Percentiles rank a stretch among this genome's conserved stretches.
Conservation (phyloP, 2,113 vertebrate species). For the Rallus limicola region DNA sequence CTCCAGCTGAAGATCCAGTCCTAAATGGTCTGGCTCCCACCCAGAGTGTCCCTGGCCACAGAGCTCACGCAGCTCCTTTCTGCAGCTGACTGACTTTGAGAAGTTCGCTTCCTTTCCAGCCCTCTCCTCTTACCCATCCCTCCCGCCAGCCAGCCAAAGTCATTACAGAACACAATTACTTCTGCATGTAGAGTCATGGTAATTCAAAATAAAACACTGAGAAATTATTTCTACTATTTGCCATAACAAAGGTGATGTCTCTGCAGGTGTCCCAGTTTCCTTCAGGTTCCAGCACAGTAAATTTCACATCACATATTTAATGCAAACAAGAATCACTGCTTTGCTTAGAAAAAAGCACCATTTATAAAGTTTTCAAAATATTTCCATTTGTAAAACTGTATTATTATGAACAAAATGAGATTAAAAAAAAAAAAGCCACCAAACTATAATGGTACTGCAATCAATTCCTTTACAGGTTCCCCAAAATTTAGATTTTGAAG, state of each 20-base stretch:
- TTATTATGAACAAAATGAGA: background rate
- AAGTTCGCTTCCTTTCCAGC: background rate
- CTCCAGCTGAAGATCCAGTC: background rate
- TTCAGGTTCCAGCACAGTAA: conserved; percentile 27
- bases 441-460: background rate
- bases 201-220: conserved; percentile 26
- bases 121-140: background rate
- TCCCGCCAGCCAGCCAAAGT: background rate
- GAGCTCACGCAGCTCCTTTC: accelerated
- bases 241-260: conserved; percentile 23
- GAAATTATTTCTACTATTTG: conserved; percentile 36
- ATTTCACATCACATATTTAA: conserved; percentile 31
- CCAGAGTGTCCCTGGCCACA: background rate
- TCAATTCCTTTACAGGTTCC: background rate
- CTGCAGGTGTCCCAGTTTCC: background rate
- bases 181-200: conserved; percentile 23
- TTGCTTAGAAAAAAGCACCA: background rate
- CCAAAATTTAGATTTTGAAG: background rate
- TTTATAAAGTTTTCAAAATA: conserved; percentile 1
- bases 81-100: background rate
- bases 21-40: accelerated
- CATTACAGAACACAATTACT: conserved; percentile 35
- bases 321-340: background rate
- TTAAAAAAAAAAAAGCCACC: background rate
- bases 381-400: background rate